Conservation (phyloP, 2,113 vertebrate species). For the Pangasianodon gigas region DNA sequence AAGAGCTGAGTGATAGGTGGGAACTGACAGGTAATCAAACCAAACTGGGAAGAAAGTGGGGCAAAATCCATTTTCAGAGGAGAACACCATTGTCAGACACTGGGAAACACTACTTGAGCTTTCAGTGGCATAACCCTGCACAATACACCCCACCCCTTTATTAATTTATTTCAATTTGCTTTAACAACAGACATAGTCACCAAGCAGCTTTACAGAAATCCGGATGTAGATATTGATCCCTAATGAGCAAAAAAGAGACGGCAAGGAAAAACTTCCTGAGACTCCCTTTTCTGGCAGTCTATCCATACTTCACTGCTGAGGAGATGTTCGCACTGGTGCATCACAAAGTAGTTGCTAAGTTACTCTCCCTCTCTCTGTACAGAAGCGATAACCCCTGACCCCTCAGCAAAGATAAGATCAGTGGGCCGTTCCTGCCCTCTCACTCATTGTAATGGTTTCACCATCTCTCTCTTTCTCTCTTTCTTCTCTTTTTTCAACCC, state of each 20-base stretch:
- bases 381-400: conserved; percentile 22
- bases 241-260: neutral
- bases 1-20: neutral
- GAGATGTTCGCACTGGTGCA: conserved; percentile 31
- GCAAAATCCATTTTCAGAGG: conserved; percentile 56
- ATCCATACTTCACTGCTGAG: neutral
- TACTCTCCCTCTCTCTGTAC: conserved; percentile 7
- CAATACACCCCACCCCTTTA: neutral
- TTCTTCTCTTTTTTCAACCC: neutral
- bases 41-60: neutral
- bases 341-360: conserved; percentile 25
- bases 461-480: neutral
- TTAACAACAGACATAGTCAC: neutral
- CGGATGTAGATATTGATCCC: neutral
- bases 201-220: neutral
- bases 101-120: conserved; percentile 38
- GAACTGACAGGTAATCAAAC: neutral
- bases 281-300: neutral
- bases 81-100: conserved; percentile 54
- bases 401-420: conserved; percentile 31
- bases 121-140: conserved; percentile 13
- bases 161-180: neutral
- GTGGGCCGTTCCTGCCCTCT: conserved; percentile 2
- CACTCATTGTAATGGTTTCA: neutral
- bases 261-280: neutral